These are phyloP conservation scores for Gobio gobio DNA, from an alignment of 2,113 vertebrate species.

Conservation along the genomic window DNA sequence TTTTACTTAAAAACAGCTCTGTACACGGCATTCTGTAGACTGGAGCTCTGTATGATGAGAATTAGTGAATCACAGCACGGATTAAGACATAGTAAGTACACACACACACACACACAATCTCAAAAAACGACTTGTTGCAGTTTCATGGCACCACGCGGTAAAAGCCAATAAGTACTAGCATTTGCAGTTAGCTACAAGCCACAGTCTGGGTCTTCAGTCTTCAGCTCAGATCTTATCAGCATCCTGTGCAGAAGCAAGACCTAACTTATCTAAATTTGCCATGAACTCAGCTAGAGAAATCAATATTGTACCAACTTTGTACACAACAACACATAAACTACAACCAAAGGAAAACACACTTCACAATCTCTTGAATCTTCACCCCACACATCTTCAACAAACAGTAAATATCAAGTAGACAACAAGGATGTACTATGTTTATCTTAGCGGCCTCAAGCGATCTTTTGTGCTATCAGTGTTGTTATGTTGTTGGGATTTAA, in stretches of 20 bases:
- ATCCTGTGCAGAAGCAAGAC: slow-evolving; percentile 7
- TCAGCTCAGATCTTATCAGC: slow-evolving; percentile 12
- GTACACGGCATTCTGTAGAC: not conserved
- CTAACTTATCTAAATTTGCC: slow-evolving; percentile 45
- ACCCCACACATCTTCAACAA: slow-evolving; percentile 38
- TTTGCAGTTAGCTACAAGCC: slow-evolving; percentile 31
- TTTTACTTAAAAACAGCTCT: not conserved
- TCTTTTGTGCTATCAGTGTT: not conserved
- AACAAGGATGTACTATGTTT: slow-evolving; percentile 41
- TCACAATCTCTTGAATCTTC: slow-evolving; percentile 41
- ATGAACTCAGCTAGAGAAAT: slow-evolving; percentile 36
- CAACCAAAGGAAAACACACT: not conserved
- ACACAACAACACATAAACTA: slow-evolving; percentile 9
- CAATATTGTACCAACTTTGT: slow-evolving; percentile 33
- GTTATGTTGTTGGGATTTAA: not conserved
- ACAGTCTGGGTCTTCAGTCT: slow-evolving; percentile 15
- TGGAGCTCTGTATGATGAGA: not conserved
- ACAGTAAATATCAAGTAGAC: slow-evolving; percentile 24
- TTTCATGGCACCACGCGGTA: not conserved
- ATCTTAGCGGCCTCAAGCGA: slow-evolving; percentile 17
- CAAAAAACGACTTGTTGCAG: slow-evolving; percentile 6
- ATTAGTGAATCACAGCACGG: not conserved
- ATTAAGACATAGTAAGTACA: not conserved
- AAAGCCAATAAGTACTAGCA: slow-evolving; percentile 22
- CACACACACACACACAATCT: not conserved